Percentiles rank a stretch among this genome's conserved stretches.
Conservation (phyloP, 1,140 invertebrate species). For the Holotrichia oblita region DNA sequence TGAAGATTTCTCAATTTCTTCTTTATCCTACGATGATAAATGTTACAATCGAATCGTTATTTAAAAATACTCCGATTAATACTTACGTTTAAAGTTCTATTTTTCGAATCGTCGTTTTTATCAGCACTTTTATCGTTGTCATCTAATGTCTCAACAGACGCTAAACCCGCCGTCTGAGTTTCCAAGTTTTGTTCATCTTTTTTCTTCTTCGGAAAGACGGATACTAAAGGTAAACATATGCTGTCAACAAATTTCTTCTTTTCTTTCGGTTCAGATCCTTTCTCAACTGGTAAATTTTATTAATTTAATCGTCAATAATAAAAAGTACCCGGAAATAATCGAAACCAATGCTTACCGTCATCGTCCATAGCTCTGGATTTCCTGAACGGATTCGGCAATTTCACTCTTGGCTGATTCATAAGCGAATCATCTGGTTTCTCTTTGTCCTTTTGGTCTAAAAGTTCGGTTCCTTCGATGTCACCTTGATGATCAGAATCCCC, state of each 20-base stretch:
- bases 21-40: slow-evolving; percentile 46
- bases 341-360: slow-evolving; percentile 49
- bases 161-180: slow-evolving; percentile 66
- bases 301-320: too few relatives aligned
- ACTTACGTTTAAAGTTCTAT: slow-evolving; percentile 69
- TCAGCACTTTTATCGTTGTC: slow-evolving; percentile 67
- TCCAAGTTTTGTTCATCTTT: slow-evolving; percentile 54
- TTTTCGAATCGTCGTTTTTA: slow-evolving; percentile 71
- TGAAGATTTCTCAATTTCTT: slow-evolving; percentile 27
- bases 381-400: slow-evolving; percentile 60
- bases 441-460: slow-evolving; percentile 56
- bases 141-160: slow-evolving; percentile 81
- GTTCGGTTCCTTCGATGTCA: slow-evolving; percentile 55
- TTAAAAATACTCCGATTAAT: neutral
- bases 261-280: slow-evolving; percentile 54
- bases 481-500: slow-evolving; percentile 52
- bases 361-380: slow-evolving; percentile 55
- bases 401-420: slow-evolving; percentile 53
- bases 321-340: neutral
- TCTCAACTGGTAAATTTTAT: slow-evolving; percentile 45
- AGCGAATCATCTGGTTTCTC: slow-evolving; percentile 53
- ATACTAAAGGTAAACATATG: slow-evolving; percentile 71
- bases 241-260: slow-evolving; percentile 67
- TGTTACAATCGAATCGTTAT: neutral
- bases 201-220: slow-evolving; percentile 65